Base-by-base conservation (phyloP, 2,797 vertebrate genomes). In the Neostethus bicornis region DNA sequence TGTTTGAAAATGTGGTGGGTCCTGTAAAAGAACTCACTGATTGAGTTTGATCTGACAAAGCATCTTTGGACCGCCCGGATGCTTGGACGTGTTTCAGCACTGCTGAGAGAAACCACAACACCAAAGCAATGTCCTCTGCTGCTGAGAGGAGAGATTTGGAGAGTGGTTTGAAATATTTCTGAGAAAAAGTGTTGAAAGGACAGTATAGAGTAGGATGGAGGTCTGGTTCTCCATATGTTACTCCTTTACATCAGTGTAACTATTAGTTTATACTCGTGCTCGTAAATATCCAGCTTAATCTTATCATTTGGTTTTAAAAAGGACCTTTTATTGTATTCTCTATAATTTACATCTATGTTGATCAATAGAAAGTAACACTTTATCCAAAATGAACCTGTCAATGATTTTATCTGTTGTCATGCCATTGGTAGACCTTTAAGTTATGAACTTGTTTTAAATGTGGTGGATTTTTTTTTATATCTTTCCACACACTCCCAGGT, bases 21-120 rank as follows among this genome's bases (percentile, higher is more conserved):
- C 89, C 84, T 85, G 83, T 83, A 71, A 62, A 90, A 91, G 87
- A 91, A 90, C 92, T 87, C 86, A 88, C 87, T 91, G 90, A 92
- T 90, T 91, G 86, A 90, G 87, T 91, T 90, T 91, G 88, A 91
- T 91, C 84, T 91, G 90, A 92, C 90, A 90, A 90, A 89, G 87
- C 89, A 90, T 92, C 90, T 88, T 71, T 88, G 87, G 89, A 91
- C 85, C 90, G 86, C 88, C 90, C 85, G 88, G 87, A 90, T 85
- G 82, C 89, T 90, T 91, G 90, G 92, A 90, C 81, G 82, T 80
- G 88, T 89, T 91, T 91, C 89, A 91, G 88, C 88, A 75, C 80
- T 79, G 80, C 82, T 57, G 80, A 84, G 85, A 79, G 86, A 87
- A 86, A 85, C 81, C 83, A 80, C 85, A 90, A 81, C 87, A 88